A percentile compares a stretch with the other conserved stretches of the same genome.
Evolutionary conservation across 2,113 vertebrate genomes (phyloP).

Genomic region (Tapirus terrestris): DNA sequence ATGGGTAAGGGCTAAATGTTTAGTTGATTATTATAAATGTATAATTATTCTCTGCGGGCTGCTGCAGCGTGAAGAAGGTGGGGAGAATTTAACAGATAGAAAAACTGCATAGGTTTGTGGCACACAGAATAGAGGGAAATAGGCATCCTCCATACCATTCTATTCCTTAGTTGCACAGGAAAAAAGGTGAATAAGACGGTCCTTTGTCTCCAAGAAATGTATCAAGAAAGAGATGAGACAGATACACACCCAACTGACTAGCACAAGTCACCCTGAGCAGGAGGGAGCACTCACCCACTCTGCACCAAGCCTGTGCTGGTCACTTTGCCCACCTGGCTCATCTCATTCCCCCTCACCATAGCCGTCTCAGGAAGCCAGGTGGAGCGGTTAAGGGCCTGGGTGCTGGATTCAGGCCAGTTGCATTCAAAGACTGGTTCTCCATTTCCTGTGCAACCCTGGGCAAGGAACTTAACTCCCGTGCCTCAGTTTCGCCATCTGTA

Average conservation of each 20-base stretch:
- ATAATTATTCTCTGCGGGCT: background rate
- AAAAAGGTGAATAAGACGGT: background rate
- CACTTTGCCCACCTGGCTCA: background rate
- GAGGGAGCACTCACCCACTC: background rate
- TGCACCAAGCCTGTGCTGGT: background rate
- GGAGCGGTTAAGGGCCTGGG: background rate
- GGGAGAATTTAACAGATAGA: background rate
- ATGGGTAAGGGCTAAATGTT: background rate
- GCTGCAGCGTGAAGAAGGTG: background rate
- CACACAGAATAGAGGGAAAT: background rate
- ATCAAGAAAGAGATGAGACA: background rate
- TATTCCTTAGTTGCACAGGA: background rate
- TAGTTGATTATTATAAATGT: background rate
- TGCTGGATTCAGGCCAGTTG: background rate
- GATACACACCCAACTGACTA: background rate
- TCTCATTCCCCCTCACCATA: background rate
- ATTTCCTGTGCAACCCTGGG: background rate
- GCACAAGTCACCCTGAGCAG: background rate
- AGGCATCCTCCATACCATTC: background rate
- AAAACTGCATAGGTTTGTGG: background rate
- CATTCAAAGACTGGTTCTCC: background rate
- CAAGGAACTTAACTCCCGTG: background rate
- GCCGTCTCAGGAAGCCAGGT: background rate
- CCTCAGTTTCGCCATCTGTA: background rate
- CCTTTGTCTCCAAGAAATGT: background rate